Percentiles rank a stretch among this genome's conserved stretches.
Conservation (phyloP, 2,888 invertebrate genomes). For the Pyrrhosoma nymphula region DNA sequence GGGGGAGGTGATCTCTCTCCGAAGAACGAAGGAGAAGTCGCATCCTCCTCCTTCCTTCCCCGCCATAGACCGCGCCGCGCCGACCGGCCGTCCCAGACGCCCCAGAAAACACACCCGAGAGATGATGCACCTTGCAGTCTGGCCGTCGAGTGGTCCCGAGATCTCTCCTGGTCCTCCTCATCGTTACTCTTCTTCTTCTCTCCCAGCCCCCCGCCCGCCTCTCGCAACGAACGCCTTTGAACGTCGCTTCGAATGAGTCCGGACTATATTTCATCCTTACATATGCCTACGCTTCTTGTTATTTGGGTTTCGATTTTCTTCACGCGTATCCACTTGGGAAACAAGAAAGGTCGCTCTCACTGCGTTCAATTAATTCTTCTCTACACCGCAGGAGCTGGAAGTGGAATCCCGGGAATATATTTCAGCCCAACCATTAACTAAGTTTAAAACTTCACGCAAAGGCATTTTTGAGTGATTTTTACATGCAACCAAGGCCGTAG, state of each 20-base stretch:
- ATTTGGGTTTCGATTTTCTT: not conserved
- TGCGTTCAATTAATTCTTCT: not conserved
- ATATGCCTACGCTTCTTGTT: not conserved
- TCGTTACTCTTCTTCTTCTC: not conserved
- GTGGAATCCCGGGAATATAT: too few relatives aligned
- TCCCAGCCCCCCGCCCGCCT: not conserved
- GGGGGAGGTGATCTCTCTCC: not conserved
- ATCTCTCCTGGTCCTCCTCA: too few relatives aligned
- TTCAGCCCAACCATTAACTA: too few relatives aligned
- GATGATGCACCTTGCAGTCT: not conserved
- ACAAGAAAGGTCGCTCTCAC: not conserved
- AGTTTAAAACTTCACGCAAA: too few relatives aligned
- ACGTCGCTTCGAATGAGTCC: not conserved
- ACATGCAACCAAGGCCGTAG: too few relatives aligned
- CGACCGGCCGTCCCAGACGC: not conserved
- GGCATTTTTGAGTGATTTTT: too few relatives aligned
- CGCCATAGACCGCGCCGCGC: not conserved
- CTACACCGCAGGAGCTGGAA: not conserved
- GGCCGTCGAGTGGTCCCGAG: not conserved
- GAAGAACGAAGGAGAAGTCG: not conserved
- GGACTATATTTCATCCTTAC: not conserved
- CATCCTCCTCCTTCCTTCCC: not conserved
- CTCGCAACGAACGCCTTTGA: not conserved
- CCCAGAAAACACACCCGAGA: not conserved
- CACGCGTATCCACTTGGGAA: not conserved